Evolutionary conservation across 2,888 invertebrate genomes (phyloP).

Genomic region (Pyrrhosoma nymphula): DNA sequence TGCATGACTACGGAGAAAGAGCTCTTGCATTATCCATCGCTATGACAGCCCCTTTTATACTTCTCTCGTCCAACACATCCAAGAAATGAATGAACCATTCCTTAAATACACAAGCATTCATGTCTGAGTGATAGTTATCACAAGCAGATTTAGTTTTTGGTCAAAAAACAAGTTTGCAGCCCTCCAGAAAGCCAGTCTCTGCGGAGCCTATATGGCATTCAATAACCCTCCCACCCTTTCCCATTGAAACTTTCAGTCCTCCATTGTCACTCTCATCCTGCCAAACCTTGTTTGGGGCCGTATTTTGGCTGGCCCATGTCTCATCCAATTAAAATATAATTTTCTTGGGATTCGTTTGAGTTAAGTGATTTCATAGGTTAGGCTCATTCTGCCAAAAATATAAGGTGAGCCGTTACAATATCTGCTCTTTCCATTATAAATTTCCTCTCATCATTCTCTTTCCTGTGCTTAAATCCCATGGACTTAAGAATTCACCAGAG

Average conservation of each 20-base stretch:
- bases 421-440: background rate
- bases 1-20: background rate
- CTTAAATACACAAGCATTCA: background rate
- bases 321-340: slow-evolving; percentile 24
- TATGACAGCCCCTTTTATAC: background rate
- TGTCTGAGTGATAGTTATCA: background rate
- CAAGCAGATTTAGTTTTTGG: background rate
- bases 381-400: background rate
- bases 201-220: background rate
- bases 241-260: background rate
- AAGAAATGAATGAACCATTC: background rate
- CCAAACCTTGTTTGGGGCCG: background rate
- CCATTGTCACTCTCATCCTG: background rate
- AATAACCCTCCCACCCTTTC: background rate
- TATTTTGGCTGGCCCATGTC: background rate
- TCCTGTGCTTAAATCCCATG: background rate
- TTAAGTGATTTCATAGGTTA: background rate
- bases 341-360: background rate
- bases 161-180: background rate
- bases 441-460: background rate
- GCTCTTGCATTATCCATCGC: background rate
- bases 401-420: background rate
- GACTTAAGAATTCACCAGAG: too few relatives aligned
- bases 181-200: background rate
- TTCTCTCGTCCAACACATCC: background rate